Base-by-base conservation (phyloP, 2,113 vertebrate genomes). In the Seriola dumerili region DNA sequence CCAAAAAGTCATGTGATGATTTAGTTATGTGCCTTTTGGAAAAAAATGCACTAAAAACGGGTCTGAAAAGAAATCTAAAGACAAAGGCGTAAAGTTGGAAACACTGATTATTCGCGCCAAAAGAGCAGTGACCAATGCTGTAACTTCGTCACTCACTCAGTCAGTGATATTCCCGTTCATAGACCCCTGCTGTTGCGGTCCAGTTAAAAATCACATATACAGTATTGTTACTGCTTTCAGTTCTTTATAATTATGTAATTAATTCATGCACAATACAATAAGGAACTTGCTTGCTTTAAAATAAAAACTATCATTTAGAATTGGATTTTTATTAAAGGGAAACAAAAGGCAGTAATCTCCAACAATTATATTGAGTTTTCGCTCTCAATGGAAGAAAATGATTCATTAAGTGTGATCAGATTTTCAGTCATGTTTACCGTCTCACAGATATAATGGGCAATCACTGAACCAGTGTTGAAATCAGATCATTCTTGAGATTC, bases 361-460 rank as follows among this genome's bases (percentile, higher is more conserved):
- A 66, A 57, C 42, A 89, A 78, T 84, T 87, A 52, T 10, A 70
- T 0, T 32, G 50, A 70, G 4, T 62, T 78, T 34, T 57, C 13
- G 14, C 48, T 61, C 55, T 80, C 72, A 16, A 14, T 67, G 64
- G 71, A 72, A 61, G 50, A 76, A 85, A 83, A 72, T 25, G 55
- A 72, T 61, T 80, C 42, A 81, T 86, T 83, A 73, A 76, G 42
- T 17, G 17, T 61, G 72, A 88, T 85, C 62, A 68, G 48, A 80
- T 80, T 91, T 78, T 64, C 61, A 86, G 58, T 85, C 82, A 23
- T 84, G 85, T 90, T 92, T 87, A 78, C 65, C 8, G 65, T 87
- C 91, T 88, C 76, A 1, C 19, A 74, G 79, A 83, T 81, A 92
- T 83, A 92, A 91, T 88, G 63, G 61, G 69, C 78, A 89, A 92